Evolutionary conservation across 2,797 vertebrate species (phyloP).

Genomic region (Gadopsis marmoratus): DNA sequence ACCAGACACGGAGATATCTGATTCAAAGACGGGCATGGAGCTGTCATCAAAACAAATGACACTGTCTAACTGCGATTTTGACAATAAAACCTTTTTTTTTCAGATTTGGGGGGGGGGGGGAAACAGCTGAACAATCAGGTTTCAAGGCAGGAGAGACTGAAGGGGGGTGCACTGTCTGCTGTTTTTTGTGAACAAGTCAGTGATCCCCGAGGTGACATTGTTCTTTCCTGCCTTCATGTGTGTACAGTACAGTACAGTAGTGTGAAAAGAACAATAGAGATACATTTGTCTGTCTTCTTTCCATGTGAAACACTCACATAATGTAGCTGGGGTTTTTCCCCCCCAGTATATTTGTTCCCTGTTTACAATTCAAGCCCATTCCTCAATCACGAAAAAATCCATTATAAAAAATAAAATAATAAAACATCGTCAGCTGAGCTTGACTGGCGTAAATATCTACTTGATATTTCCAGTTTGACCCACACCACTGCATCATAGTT

Average conservation of each 20-base stretch:
- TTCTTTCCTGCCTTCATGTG: background rate
- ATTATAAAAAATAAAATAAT: too few species aligned
- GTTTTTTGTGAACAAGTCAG: slow-evolving; percentile 1
- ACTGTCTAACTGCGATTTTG: background rate
- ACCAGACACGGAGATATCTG: background rate
- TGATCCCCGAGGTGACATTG: background rate
- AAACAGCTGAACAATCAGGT: background rate
- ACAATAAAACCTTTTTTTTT: background rate
- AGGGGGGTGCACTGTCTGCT: background rate
- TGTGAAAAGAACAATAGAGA: background rate
- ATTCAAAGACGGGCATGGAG: background rate
- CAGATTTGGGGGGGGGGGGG: background rate
- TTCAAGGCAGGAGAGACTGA: background rate
- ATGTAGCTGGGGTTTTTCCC: background rate
- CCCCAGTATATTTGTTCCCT: background rate
- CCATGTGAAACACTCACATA: background rate
- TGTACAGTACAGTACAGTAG: background rate
- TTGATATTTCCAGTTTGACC: background rate
- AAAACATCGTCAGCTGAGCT: background rate
- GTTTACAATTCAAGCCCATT: background rate
- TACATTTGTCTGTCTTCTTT: background rate
- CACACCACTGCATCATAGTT: background rate
- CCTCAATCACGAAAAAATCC: slow-evolving; percentile 4
- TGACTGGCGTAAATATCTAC: background rate
- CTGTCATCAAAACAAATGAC: background rate